Percentiles rank a stretch among this genome's conserved stretches.
These are phyloP conservation scores for Brachystomella parvula DNA, from an alignment of 1,140 invertebrate genomes.

Conservation along the genomic window DNA sequence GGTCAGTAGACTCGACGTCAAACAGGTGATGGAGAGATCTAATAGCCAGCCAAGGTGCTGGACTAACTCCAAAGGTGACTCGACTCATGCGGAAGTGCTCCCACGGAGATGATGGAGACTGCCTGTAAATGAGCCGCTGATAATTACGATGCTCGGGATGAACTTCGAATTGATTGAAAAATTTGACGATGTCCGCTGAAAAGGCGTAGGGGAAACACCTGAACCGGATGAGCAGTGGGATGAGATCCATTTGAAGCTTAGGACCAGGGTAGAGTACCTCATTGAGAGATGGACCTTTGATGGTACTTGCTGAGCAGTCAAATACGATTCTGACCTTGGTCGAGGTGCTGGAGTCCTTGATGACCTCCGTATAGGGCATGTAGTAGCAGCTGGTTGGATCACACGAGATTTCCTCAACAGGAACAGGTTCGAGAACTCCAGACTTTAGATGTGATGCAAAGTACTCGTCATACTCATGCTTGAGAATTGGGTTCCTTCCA, in stretches of 20 bases:
- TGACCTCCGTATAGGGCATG: conserved; percentile 32
- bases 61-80: conserved; percentile 41
- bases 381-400: conserved; percentile 27
- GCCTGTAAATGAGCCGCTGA: conserved; percentile 36
- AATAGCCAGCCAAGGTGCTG: conserved; percentile 41
- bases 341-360: conserved; percentile 21
- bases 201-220: conserved; percentile 26
- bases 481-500: conserved; percentile 22
- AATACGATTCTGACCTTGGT: conserved; percentile 34
- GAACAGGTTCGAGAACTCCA: conserved; percentile 36
- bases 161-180: conserved; percentile 34
- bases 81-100: conserved; percentile 39
- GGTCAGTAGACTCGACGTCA: conserved; percentile 15
- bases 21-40: conserved; percentile 36
- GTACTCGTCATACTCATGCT: conserved; percentile 36
- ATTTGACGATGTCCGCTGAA: conserved; percentile 37
- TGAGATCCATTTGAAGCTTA: conserved; percentile 26
- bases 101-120: conserved; percentile 23
- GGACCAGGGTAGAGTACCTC: conserved; percentile 27
- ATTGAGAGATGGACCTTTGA: conserved; percentile 24
- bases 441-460: conserved; percentile 38
- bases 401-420: background rate
- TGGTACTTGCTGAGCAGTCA: conserved; percentile 26
- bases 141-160: background rate
- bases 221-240: conserved; percentile 17